Evolutionary conservation across 2,888 invertebrate species (phyloP).

Genomic region (Synergus gifuensis): DNA sequence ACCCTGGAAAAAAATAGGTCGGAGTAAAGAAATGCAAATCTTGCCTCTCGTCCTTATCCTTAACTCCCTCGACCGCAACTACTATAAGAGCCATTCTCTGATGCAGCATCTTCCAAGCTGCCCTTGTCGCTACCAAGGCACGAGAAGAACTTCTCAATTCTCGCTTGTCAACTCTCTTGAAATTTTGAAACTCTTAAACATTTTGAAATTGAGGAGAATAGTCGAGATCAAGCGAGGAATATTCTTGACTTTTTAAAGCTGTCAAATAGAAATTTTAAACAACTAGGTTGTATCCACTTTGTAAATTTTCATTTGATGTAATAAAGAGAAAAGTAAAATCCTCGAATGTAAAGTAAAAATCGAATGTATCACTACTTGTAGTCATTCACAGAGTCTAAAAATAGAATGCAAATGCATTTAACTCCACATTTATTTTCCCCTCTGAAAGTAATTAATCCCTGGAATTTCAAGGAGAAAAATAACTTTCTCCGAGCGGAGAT

Average conservation of each 20-base stretch:
- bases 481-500: slow-evolving; percentile 1
- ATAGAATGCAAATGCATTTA: slow-evolving; percentile 36
- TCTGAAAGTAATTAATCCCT: slow-evolving; percentile 26
- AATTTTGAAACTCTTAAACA: no score
- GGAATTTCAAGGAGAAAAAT: slow-evolving; percentile 11
- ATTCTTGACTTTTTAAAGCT: no score
- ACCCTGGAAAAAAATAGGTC: slow-evolving; percentile 37
- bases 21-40: slow-evolving; percentile 42
- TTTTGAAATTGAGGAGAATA: no score
- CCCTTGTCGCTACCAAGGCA: not conserved
- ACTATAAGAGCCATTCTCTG: slow-evolving; percentile 26
- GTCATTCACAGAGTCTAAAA: slow-evolving; percentile 28
- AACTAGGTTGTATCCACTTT: no score
- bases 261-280: no score
- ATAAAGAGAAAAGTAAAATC: no score
- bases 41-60: slow-evolving; percentile 28
- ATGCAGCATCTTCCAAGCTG: slow-evolving; percentile 32
- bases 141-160: no score
- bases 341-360: no score
- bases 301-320: no score
- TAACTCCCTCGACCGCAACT: slow-evolving; percentile 34
- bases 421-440: slow-evolving; percentile 21
- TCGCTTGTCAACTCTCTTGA: no score
- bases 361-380: not conserved
- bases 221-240: no score